Percentiles rank a stretch among this genome's conserved stretches.
phyloP scores from a whole-genome alignment of 2,113 vertebrate species.

The Axis porcinus region DNA sequence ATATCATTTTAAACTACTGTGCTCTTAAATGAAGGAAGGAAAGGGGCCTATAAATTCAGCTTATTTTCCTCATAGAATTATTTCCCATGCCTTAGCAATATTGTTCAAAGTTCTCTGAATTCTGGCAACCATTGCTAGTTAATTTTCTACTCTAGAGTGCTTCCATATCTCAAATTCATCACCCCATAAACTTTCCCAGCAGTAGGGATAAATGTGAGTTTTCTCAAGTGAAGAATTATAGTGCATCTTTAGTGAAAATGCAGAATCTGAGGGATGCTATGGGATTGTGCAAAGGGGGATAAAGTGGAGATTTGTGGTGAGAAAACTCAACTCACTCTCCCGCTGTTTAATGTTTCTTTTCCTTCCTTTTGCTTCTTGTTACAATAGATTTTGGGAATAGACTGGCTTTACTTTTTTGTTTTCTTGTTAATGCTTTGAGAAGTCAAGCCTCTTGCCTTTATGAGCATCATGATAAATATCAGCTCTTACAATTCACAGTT shows the following conservation, averaged over 20 bases:
- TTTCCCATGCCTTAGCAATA: not conserved
- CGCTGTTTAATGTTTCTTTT: not conserved
- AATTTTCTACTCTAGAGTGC: not conserved
- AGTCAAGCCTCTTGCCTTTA: not conserved
- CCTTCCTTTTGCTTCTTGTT: not conserved
- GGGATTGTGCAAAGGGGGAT: not conserved
- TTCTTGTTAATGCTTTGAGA: not conserved
- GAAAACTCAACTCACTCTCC: rapidly evolving
- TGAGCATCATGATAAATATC: not conserved
- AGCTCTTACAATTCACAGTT: not conserved
- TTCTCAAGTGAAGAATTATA: constrained; percentile 1
- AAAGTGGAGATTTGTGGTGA: not conserved
- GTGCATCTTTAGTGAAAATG: not conserved
- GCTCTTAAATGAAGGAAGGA: not conserved
- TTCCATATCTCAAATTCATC: constrained; percentile 41
- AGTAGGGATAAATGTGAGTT: not conserved
- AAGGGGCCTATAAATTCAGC: constrained; percentile 25
- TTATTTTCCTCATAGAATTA: constrained; percentile 32
- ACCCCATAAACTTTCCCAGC: constrained; percentile 10
- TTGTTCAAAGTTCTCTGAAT: constrained; percentile 3
- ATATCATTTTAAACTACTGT: not conserved
- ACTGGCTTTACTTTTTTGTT: not conserved
- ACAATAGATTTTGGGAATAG: not conserved
- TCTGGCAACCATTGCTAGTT: not conserved
- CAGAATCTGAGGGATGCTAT: not conserved